Base-by-base conservation (phyloP, 2,797 vertebrate species). In the Zalophus californianus region DNA sequence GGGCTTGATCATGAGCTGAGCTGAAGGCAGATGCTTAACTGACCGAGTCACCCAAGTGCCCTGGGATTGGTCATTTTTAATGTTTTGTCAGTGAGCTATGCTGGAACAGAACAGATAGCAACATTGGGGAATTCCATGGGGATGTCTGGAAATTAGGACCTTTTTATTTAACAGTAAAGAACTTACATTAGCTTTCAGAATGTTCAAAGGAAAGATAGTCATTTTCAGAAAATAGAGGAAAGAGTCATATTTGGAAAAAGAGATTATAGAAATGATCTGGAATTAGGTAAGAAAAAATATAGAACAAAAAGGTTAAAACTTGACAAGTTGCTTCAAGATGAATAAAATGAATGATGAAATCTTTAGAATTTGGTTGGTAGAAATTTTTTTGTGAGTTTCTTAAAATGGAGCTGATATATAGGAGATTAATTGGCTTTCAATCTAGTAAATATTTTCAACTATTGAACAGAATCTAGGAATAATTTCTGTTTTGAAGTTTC, bases 401-500 rank as follows among this genome's bases (percentile, higher is more conserved):
- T 32, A 80, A 94, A 96, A 89, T 78, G 10, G n/a, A 93, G 14
- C 32, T 87, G 48, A 58, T 90, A 12, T 1, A 62, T 35, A 92
- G 12, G n/a, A 78, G 2, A 62, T 84, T 56, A 56, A 85, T 35
- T 93, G 27, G 5, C 3, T 73, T 70, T 95, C 29, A 58, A 27
- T 35, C 14, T 62, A 93, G 91, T 68, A 86, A 10, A 9, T 79
- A 89, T 85, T 93, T 66, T 23, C 8, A 72, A 38, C 1, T 58
- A 72, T 79, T 87, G 16, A 92, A 44, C 14, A 90, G 23, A 84
- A 60, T 78, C 66, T 84, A 90, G 12, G 48, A 96, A 90, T 85
- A 77, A 92, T 90, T 92, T 93, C 3, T 77, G 21, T 52, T 80
- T 93, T 91, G 50, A 86, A 80, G 25, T 88, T 87, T 97, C 52